phyloP scores from a whole-genome alignment of 2,888 invertebrate species.

The Morpho deidamia region DNA sequence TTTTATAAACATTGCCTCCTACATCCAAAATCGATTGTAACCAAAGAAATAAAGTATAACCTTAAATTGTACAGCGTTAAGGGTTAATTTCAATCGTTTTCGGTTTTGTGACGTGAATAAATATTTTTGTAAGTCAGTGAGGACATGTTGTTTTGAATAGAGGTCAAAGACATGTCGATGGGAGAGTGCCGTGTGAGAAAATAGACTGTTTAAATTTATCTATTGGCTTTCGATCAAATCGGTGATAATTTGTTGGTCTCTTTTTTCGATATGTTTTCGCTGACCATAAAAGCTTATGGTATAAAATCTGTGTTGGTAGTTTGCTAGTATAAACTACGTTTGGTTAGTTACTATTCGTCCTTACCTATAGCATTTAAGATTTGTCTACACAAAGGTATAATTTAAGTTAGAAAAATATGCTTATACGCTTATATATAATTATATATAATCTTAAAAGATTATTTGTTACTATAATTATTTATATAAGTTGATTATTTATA shows the following conservation, averaged over 20 bases:
- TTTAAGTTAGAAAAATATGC: too few relatives aligned
- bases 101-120: conserved; percentile 8
- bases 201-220: conserved; percentile 25
- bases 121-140: conserved; percentile 31
- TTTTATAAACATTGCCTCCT: conserved; percentile 51
- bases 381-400: too few relatives aligned
- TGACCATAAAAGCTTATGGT: too few relatives aligned
- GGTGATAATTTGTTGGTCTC: background rate
- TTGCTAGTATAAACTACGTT: too few relatives aligned
- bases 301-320: background rate
- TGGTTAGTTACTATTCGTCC: too few relatives aligned
- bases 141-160: conserved; percentile 60
- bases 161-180: conserved; percentile 52
- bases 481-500: too few relatives aligned
- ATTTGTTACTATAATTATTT: too few relatives aligned
- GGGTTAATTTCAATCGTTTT: conserved; percentile 14
- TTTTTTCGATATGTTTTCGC: background rate
- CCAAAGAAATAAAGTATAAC: background rate
- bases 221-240: conserved; percentile 18
- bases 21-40: conserved; percentile 3
- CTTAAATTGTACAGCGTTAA: conserved; percentile 13
- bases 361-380: too few relatives aligned
- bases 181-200: conserved; percentile 36
- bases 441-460: too few relatives aligned
- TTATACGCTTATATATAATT: too few relatives aligned